phyloP scores from a whole-genome alignment of 2,797 vertebrate genomes.

The Picus viridis region DNA sequence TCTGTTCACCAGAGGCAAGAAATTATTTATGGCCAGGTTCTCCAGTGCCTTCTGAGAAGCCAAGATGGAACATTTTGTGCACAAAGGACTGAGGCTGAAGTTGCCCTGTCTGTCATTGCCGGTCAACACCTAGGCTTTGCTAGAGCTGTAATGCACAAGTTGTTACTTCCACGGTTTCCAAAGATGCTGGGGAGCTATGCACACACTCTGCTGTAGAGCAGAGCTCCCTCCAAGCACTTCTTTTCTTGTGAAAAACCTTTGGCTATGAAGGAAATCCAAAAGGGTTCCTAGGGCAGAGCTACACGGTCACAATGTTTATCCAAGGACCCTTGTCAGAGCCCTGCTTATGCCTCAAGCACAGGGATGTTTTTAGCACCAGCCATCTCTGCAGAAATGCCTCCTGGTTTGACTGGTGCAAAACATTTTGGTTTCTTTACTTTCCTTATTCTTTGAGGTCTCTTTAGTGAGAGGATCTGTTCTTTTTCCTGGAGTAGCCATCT shows the following conservation, averaged over 20 bases:
- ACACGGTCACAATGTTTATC: fast-evolving
- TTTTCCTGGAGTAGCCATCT: neutral
- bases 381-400: neutral
- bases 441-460: neutral
- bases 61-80: neutral
- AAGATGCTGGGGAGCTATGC: neutral
- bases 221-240: neutral
- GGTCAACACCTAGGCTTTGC: neutral
- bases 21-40: neutral
- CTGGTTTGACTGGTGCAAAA: neutral
- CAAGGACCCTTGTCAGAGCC: neutral
- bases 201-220: neutral
- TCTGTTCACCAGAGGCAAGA: neutral
- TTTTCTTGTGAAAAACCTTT: neutral
- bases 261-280: neutral
- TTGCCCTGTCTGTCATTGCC: neutral
- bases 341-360: neutral
- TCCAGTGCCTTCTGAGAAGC: neutral
- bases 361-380: neutral
- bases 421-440: neutral
- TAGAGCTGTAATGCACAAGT: neutral
- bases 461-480: neutral
- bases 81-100: neutral
- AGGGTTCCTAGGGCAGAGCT: neutral
- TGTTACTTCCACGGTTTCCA: neutral